Conservation (phyloP, 2,888 invertebrate species). For the Cerastis leucographa region DNA sequence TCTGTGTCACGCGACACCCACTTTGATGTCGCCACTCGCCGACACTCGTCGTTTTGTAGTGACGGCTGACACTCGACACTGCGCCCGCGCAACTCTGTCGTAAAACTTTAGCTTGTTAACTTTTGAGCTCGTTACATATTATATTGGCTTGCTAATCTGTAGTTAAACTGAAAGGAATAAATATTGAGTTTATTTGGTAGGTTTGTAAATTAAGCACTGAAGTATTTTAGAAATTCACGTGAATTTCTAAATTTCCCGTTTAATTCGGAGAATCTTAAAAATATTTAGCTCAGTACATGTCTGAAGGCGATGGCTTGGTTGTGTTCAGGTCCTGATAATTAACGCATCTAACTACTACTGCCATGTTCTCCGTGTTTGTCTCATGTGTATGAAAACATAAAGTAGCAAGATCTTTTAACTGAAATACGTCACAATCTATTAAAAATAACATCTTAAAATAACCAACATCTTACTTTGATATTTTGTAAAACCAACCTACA, state of each 20-base stretch:
- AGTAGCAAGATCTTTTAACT: neutral
- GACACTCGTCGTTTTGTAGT: slow-evolving; percentile 55
- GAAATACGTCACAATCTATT: neutral
- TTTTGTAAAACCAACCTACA: slow-evolving; percentile 21
- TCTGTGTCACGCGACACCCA: slow-evolving; percentile 69
- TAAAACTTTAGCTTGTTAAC: slow-evolving; percentile 75
- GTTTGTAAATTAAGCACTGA: neutral
- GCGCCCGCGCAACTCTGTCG: slow-evolving; percentile 57
- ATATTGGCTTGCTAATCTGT: slow-evolving; percentile 36
- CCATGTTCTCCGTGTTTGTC: neutral
- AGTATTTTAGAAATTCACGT: neutral
- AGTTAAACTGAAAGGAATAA: neutral
- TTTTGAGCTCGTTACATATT: slow-evolving; percentile 59
- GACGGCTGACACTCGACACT: slow-evolving; percentile 53
- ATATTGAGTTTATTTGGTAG: neutral
- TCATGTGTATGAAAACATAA: neutral
- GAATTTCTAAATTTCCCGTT: neutral
- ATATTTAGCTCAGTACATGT: neutral
- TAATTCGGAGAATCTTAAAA: neutral
- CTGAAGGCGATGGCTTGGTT: neutral
- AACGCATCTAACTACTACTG: neutral
- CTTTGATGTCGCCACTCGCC: slow-evolving; percentile 71
- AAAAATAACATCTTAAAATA: neutral
- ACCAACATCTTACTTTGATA: slow-evolving; percentile 11
- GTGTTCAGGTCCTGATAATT: neutral